Base-by-base conservation (phyloP, 2,113 vertebrate species). In the Pelodiscus sinensis region DNA sequence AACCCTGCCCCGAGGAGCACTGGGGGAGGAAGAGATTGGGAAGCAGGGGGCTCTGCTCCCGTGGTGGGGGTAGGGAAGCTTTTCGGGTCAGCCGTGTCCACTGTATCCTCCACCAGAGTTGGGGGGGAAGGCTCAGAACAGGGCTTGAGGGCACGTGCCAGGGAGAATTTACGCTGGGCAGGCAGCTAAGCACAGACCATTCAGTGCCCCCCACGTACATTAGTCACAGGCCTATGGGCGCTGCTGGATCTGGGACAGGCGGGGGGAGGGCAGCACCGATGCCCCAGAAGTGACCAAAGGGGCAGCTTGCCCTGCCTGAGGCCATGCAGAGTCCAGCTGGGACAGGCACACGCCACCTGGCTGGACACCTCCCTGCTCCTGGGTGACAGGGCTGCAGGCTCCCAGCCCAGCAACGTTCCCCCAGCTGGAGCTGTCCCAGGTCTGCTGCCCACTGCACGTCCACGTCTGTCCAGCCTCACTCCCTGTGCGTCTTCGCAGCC, bases 401-500 rank as follows among this genome's bases (percentile, higher is more conserved):
- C 38, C 38, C 58, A 75, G 50, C 38, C 55, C 57, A 90, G 56
- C 13, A 22, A 56, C 68, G 19, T 75, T 75, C 19, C 35, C 2
- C 44, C 12, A 44, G 11, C 21, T 51, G 31, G 65, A 35, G 31
- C 65, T 18, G 65, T 68, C 31, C 65, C 65, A 68, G 65, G 31
- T 31, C n/a, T 16, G 29, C 29, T 29, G 27, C 62, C 31, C 65
- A 68, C 31, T 8, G 6, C 38, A 44, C 38, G 5, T 44, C 38
- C 38, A 16, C 85, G 89, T 83, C 73, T 56, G 27, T 51, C 78
- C 52, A 62, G 89, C 71, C 79, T 98, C 95, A 98, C 87, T 98
- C 98, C 87, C 97, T 96, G 92, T 98, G 98, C 0, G 97, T 98
- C 97, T 98, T 98, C 78, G 92, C 85, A 4, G 90, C 95, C 82